Conservation (phyloP, 2,888 invertebrate species). For the Drosophila trichaetosa region DNA sequence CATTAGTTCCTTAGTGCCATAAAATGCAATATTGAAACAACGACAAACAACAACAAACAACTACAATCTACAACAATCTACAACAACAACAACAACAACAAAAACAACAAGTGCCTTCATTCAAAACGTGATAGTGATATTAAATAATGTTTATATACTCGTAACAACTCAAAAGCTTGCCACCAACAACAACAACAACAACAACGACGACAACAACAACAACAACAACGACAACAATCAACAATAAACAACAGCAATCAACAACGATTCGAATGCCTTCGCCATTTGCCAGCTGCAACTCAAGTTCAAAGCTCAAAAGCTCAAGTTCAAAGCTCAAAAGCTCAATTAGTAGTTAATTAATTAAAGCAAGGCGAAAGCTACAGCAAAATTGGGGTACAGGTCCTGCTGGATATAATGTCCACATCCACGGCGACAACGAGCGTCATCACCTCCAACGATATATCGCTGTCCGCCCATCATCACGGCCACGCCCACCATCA, state of each 20-base stretch:
- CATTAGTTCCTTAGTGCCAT: constrained; percentile 79
- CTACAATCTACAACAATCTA: constrained; percentile 10
- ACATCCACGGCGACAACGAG: constrained; percentile 82
- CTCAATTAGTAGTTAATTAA: constrained; percentile 13
- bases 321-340: constrained; percentile 4
- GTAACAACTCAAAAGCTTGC: constrained; percentile 59
- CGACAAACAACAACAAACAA: constrained; percentile 22
- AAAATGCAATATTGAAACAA: constrained; percentile 75
- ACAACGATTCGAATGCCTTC: constrained; percentile 39
- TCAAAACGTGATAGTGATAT: constrained; percentile 72
- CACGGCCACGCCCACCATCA: constrained; percentile 60
- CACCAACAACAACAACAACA: constrained; percentile 39
- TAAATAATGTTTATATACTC: constrained; percentile 79
- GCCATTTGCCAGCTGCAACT: constrained; percentile 34
- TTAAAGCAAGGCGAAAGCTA: not conserved
- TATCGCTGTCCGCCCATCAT: constrained; percentile 72
- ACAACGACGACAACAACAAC: constrained; percentile 28
- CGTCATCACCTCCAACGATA: constrained; percentile 83
- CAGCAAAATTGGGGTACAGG: constrained; percentile 1
- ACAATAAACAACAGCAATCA: constrained; percentile 11
- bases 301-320: constrained; percentile 39
- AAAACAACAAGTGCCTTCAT: constrained; percentile 64
- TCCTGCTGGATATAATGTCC: constrained; percentile 74
- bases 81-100: constrained; percentile 44
- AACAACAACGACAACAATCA: constrained; percentile 24